Evolutionary conservation across 2,888 invertebrate genomes (phyloP).

Genomic region (Drosophila parthenogenetica): DNA sequence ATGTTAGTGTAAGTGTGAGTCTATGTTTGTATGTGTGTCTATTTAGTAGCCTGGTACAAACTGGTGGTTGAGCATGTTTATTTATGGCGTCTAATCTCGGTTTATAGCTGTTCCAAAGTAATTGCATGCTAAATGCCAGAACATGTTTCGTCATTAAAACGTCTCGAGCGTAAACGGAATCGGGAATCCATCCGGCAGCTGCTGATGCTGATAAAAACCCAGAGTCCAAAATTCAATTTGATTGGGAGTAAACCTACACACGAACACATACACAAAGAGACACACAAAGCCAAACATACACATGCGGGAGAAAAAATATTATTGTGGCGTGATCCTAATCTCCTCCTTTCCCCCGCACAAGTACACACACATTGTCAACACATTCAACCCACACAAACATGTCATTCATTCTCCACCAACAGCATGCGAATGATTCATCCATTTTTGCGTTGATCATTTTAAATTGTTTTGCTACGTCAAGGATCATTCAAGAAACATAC

Average conservation of each 20-base stretch:
- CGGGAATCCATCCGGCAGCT: constrained; percentile 19
- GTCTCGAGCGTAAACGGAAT: constrained; percentile 7
- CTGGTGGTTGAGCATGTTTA: constrained; percentile 22
- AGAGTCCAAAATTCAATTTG: constrained; percentile 45
- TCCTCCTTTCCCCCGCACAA: background rate
- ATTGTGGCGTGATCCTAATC: constrained; percentile 31
- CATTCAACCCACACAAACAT: constrained; percentile 2
- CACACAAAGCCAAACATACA: background rate
- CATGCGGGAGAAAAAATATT: background rate
- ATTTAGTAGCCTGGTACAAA: constrained; percentile 12
- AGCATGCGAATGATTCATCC: constrained; percentile 43
- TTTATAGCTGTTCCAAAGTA: constrained; percentile 30
- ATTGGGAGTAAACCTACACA: constrained; percentile 8
- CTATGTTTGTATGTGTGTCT: background rate
- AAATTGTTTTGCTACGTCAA: constrained; percentile 21
- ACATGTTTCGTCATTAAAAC: constrained; percentile 54
- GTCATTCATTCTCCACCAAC: background rate
- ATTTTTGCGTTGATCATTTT: constrained; percentile 19
- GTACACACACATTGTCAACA: constrained; percentile 5
- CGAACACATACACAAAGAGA: background rate
- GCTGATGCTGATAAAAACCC: constrained; percentile 33
- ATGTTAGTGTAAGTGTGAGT: background rate
- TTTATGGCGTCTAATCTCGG: constrained; percentile 39
- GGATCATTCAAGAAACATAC: constrained; percentile 36
- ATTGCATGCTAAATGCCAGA: constrained; percentile 55